Evolutionary conservation across 2,113 vertebrate species (phyloP), one percentile per base, ranked within the genome.

Genomic region (Hydropotes inermis): DNA sequence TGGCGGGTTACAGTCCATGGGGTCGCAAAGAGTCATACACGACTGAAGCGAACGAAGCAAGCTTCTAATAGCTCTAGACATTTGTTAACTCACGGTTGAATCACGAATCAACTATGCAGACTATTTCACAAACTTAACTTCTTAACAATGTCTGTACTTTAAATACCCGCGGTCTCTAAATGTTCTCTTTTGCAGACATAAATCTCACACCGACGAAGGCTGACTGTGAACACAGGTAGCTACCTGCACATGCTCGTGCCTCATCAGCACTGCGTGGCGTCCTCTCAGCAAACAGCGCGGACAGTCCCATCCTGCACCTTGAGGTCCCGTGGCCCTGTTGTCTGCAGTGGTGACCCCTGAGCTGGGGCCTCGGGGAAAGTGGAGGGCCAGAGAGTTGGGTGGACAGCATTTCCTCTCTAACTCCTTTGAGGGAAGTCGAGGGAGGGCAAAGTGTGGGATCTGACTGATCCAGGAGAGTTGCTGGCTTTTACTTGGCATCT

Each of bases 401-500:
- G 0, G 10, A 30, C 6, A 50, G 60, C n/a, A 21, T 74, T 89
- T 84, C 45, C 79, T 88, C 85, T 52, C 55, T 17, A n/a, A 36
- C 4, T 81, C 23, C 52, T 55, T 3, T 83, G 54, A 67, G 54
- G 11, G 14, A 82, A 67, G 61, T 87, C 16, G 25, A 61, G 89
- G 82, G 79, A 61, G 86, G 33, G 83, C 79, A 52, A 61, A 96
- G 50, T 13, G 43, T 87, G 54, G 76, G 70, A 54, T 43, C 3
- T 83, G 86, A 64, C 14, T 16, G 89, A 81, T 76, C 61, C 27
- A 21, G 91, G 45, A 91, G 47, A 27, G 19, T 4, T 50, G 67
- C 30, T 91, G 86, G 89, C 82, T 97, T 97, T 91, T 43, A 25
- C 95, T 95, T 93, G 91, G 93, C 97, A 86, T 79, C 82, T 47